phyloP scores from a whole-genome alignment of 2,888 invertebrate species.

The Brenthis daphne region DNA sequence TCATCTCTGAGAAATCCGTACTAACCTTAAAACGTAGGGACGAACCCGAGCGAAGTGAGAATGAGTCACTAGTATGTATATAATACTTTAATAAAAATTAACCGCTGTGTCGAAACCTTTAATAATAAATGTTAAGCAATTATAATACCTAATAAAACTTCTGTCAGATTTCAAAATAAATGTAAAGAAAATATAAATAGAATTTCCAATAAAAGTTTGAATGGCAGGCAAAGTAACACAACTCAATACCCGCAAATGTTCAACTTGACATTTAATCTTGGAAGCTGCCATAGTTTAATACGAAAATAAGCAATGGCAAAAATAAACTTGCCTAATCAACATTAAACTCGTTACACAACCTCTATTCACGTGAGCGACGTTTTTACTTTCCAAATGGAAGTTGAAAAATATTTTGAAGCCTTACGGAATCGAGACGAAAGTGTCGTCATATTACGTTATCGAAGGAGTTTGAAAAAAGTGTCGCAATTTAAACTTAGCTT shows the following conservation, averaged over 20 bases:
- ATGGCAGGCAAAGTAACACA: constrained; percentile 28
- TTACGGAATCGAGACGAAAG: constrained; percentile 44
- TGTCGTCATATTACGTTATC: constrained; percentile 35
- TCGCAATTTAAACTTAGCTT: constrained; percentile 33
- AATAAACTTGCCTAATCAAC: constrained; percentile 51
- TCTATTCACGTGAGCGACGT: constrained; percentile 51
- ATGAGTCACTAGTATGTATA: constrained; percentile 14
- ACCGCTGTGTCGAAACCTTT: background rate
- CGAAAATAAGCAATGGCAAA: constrained; percentile 45
- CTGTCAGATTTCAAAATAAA: constrained; percentile 19
- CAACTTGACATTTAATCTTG: constrained; percentile 43
- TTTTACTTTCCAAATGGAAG: constrained; percentile 54
- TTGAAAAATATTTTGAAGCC: constrained; percentile 47
- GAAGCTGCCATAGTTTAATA: constrained; percentile 43
- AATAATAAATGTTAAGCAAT: constrained; percentile 2
- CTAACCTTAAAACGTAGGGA: no score
- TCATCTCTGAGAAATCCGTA: no score
- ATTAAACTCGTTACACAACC: constrained; percentile 48
- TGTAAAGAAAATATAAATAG: constrained; percentile 24
- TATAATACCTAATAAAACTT: constrained; percentile 5
- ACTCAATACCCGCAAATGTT: constrained; percentile 31
- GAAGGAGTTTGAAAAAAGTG: constrained; percentile 39
- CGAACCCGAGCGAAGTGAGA: no score
- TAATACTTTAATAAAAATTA: constrained; percentile 2
- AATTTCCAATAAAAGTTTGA: constrained; percentile 21